Conservation (phyloP, 2,797 vertebrate species). For the Columba guinea region DNA sequence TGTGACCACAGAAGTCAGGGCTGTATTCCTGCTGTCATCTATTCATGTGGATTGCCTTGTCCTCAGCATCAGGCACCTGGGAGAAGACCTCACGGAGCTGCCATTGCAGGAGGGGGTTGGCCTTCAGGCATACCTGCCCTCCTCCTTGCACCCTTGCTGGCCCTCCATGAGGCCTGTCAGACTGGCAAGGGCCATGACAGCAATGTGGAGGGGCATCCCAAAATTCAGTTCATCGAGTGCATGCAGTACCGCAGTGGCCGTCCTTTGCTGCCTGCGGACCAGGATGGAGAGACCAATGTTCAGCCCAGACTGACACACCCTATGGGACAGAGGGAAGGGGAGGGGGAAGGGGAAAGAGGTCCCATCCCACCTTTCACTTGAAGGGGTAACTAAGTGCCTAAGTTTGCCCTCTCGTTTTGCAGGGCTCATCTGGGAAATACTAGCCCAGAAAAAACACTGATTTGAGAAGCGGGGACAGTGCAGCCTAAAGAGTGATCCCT, state of each 20-base stretch:
- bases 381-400: background rate
- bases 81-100: background rate
- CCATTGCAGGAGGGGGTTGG: fast-evolving
- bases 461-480: background rate
- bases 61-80: background rate
- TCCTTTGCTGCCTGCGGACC: background rate
- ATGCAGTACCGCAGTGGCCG: fast-evolving
- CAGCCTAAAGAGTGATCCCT: background rate
- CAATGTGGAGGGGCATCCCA: fast-evolving
- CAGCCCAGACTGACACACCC: background rate
- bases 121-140: fast-evolving
- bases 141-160: fast-evolving
- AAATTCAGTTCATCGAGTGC: background rate
- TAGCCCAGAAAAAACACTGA: background rate
- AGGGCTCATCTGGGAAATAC: background rate
- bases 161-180: fast-evolving
- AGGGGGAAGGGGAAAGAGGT: background rate
- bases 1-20: background rate
- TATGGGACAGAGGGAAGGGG: background rate
- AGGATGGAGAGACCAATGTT: too few species aligned
- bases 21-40: background rate
- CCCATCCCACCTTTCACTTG: background rate
- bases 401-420: background rate
- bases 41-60: background rate
- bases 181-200: background rate